These are phyloP conservation scores for Macrocentrus cingulum DNA, from an alignment of 1,140 invertebrate genomes.

Conservation along the genomic window DNA sequence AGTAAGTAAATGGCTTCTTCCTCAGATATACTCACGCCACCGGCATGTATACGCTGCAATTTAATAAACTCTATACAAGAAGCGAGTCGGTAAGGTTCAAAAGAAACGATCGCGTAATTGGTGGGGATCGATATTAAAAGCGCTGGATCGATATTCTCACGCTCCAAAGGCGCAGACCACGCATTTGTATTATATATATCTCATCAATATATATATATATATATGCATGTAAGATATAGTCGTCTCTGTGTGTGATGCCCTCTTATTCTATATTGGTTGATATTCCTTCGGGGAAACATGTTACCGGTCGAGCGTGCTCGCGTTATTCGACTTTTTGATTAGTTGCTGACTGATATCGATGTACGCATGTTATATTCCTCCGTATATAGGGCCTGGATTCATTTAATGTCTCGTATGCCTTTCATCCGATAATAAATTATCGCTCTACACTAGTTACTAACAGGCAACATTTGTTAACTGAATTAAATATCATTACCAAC, in stretches of 20 bases:
- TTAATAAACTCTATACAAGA: slow-evolving; percentile 29
- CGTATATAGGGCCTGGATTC: neutral
- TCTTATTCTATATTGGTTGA: too few species aligned
- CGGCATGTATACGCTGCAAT: slow-evolving; percentile 16
- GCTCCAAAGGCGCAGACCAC: slow-evolving; percentile 14
- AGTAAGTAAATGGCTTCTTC: slow-evolving; percentile 11
- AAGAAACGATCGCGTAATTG: slow-evolving; percentile 29
- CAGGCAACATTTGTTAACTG: slow-evolving; percentile 46
- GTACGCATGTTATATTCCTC: slow-evolving; percentile 26
- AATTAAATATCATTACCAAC: slow-evolving; percentile 12
- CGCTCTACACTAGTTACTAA: slow-evolving; percentile 36
- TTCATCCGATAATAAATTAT: slow-evolving; percentile 40
- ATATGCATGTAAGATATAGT: slow-evolving; percentile 2
- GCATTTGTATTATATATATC: slow-evolving; percentile 20
- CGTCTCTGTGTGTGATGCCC: too few species aligned
- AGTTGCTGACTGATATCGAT: slow-evolving; percentile 37
- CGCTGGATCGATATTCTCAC: slow-evolving; percentile 27
- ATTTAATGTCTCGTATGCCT: neutral
- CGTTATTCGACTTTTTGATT: slow-evolving; percentile 29
- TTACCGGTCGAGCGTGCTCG: neutral
- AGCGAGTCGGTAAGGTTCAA: slow-evolving; percentile 24
- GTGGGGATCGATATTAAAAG: slow-evolving; percentile 28
- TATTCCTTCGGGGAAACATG: too few species aligned
- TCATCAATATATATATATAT: slow-evolving; percentile 1
- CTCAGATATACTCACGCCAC: slow-evolving; percentile 19